Evolutionary conservation across 2,797 vertebrate genomes (phyloP).

Genomic region (Coregonus suidteri): DNA sequence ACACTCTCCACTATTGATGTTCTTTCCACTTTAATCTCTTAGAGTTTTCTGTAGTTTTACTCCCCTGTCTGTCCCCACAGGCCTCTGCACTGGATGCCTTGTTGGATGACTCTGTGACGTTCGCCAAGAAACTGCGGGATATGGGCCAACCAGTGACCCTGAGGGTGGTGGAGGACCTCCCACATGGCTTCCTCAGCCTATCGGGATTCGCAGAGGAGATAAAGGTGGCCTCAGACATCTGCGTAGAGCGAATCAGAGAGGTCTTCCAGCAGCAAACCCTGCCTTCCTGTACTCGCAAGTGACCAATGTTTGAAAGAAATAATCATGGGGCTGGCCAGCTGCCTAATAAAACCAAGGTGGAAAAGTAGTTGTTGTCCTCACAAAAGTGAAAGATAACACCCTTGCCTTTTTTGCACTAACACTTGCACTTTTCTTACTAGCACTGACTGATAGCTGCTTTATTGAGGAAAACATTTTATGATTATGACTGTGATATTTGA

Average conservation of each 20-base stretch:
- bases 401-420: background rate
- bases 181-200: slow-evolving; percentile 90
- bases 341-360: background rate
- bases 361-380: background rate
- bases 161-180: slow-evolving; percentile 84
- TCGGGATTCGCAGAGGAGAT: slow-evolving; percentile 82
- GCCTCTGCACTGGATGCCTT: slow-evolving; percentile 87
- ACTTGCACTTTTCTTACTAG: background rate
- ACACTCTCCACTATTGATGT: background rate
- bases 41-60: background rate
- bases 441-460: background rate
- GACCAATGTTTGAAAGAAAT: slow-evolving; percentile 42
- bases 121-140: slow-evolving; percentile 82
- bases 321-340: background rate
- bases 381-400: background rate
- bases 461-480: background rate
- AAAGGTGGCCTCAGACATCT: slow-evolving; percentile 72
- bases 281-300: slow-evolving; percentile 7
- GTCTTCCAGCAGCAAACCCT: slow-evolving; percentile 60
- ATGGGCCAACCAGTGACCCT: slow-evolving; percentile 81
- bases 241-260: slow-evolving; percentile 74
- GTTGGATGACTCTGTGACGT: slow-evolving; percentile 90
- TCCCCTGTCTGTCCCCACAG: slow-evolving; percentile 53
- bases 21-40: background rate
- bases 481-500: too few relatives aligned